phyloP scores from a whole-genome alignment of 2,888 invertebrate species.

The Disparrhopalites patrizii region DNA sequence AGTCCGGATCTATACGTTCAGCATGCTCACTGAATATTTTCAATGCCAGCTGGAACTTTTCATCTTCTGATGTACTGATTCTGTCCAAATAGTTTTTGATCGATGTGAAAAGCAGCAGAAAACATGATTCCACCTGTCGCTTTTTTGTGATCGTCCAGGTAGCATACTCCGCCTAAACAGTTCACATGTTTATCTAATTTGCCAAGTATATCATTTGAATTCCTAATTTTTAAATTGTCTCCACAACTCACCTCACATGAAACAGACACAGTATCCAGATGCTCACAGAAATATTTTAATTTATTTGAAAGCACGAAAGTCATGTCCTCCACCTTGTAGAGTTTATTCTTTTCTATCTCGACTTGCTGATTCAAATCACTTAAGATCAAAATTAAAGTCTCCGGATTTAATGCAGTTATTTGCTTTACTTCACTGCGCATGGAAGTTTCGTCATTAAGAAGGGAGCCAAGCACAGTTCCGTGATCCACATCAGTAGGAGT shows the following conservation, averaged over 20 bases:
- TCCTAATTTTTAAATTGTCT: too few species aligned
- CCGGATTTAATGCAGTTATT: slow-evolving; percentile 13
- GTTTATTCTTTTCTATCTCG: slow-evolving; percentile 12
- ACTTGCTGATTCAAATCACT: slow-evolving; percentile 24
- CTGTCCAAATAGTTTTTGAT: slow-evolving; percentile 19
- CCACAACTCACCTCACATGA: slow-evolving; percentile 4
- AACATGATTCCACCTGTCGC: slow-evolving; percentile 11
- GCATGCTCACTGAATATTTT: background rate
- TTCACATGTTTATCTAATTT: too few species aligned
- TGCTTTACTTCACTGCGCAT: background rate
- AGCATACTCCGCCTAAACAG: slow-evolving; percentile 4
- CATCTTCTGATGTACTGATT: background rate
- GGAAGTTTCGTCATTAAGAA: background rate
- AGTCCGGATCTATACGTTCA: background rate
- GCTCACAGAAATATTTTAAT: slow-evolving; percentile 16
- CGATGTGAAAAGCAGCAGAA: slow-evolving; percentile 11
- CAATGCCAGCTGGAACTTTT: slow-evolving; percentile 5
- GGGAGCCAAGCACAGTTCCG: background rate
- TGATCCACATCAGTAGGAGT: background rate
- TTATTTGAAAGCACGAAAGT: background rate
- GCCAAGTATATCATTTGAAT: too few species aligned
- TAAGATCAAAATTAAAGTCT: slow-evolving; percentile 12
- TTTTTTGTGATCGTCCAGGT: slow-evolving; percentile 9
- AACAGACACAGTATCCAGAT: slow-evolving; percentile 13
- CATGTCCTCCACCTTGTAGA: slow-evolving; percentile 16